phyloP scores from a whole-genome alignment of 2,888 invertebrate species.

The Gastrophysa polygoni region DNA sequence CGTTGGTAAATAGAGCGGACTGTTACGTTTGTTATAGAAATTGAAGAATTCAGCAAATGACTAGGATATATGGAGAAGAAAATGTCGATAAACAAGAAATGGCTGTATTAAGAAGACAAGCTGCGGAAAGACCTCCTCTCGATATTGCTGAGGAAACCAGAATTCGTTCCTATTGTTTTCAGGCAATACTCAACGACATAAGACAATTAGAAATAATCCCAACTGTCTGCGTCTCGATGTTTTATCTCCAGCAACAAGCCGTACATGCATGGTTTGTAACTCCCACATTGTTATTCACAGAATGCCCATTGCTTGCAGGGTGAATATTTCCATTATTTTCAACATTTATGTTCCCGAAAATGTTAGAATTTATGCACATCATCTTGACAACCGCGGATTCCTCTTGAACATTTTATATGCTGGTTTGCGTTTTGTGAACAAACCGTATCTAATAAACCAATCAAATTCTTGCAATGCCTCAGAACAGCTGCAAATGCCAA shows the following conservation, averaged over 20 bases:
- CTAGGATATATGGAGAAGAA: slow-evolving; percentile 4
- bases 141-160: slow-evolving; percentile 3
- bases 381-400: not conserved
- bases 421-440: not conserved
- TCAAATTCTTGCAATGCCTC: not conserved
- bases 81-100: not conserved
- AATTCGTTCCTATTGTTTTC: slow-evolving; percentile 4
- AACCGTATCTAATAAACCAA: not conserved
- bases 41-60: slow-evolving; percentile 6
- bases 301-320: not conserved
- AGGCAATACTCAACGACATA: slow-evolving; percentile 1
- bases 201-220: slow-evolving; percentile 2
- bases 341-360: not conserved
- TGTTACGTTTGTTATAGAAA: not conserved
- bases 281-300: slow-evolving; percentile 6
- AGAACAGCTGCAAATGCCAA: slow-evolving; percentile 4
- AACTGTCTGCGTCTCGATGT: slow-evolving; percentile 2
- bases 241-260: slow-evolving; percentile 6
- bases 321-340: slow-evolving; percentile 5
- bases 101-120: slow-evolving; percentile 2
- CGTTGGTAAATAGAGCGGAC: not conserved
- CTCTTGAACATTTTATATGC: not conserved
- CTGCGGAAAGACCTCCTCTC: slow-evolving; percentile 3
- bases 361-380: not conserved
- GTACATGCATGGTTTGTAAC: slow-evolving; percentile 6